Evolutionary conservation across 2,888 invertebrate species (phyloP).

Genomic region (Tenthredo amoena): DNA sequence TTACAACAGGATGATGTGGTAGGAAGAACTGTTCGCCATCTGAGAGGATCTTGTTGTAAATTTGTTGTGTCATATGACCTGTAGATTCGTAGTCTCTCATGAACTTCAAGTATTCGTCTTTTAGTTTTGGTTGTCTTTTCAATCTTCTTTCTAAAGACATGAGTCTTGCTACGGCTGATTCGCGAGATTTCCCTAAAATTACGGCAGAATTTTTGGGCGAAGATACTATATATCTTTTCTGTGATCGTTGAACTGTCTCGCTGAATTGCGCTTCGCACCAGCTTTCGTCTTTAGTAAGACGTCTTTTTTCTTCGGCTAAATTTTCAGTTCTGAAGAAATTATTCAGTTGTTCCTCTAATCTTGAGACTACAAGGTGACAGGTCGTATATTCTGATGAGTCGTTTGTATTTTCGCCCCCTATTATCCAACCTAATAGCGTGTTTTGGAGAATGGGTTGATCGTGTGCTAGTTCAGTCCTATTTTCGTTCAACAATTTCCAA

Average conservation of each 20-base stretch:
- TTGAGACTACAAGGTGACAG: no score
- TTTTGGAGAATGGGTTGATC: no score
- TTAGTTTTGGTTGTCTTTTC: constrained; percentile 40
- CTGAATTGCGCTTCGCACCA: constrained; percentile 54
- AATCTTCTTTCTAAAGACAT: constrained; percentile 48
- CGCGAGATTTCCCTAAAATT: constrained; percentile 53
- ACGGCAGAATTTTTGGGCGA: constrained; percentile 51
- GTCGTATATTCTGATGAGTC: no score
- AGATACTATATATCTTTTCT: constrained; percentile 54
- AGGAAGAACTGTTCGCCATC: not conserved
- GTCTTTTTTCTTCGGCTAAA: not conserved
- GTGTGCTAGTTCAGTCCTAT: no score
- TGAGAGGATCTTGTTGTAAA: not conserved
- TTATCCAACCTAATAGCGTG: no score
- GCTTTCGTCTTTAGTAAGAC: constrained; percentile 52
- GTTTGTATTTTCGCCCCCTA: no score
- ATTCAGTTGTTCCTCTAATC: no score
- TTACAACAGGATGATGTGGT: constrained; percentile 41
- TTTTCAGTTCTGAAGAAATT: no score
- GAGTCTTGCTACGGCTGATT: constrained; percentile 45
- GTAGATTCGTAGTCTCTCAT: constrained; percentile 50
- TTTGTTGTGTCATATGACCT: constrained; percentile 52
- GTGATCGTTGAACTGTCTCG: constrained; percentile 46
- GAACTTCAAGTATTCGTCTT: constrained; percentile 49
- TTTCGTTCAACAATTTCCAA: no score